Evolutionary conservation across 2,113 vertebrate genomes (phyloP).

Genomic region (Craseonycteris thonglongyai): DNA sequence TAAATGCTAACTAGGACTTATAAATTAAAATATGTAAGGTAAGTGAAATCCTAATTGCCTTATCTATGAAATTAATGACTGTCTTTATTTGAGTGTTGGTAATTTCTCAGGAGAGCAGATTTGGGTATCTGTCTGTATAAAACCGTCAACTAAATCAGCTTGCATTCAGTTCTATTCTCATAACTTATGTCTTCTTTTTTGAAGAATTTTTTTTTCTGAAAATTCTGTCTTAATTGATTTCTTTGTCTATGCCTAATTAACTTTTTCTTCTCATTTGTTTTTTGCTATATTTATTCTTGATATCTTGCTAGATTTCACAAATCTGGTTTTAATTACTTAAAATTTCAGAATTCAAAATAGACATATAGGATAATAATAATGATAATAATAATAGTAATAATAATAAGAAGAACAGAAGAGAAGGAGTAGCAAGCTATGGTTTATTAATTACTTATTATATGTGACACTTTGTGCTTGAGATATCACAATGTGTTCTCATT

Average conservation of each 20-base stretch:
- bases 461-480: neutral
- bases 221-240: neutral
- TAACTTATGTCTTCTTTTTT: neutral
- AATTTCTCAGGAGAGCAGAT: neutral
- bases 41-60: conserved; percentile 4
- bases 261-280: neutral
- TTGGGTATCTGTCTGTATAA: neutral
- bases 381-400: neutral
- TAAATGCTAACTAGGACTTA: neutral
- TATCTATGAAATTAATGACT: neutral
- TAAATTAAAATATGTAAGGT: conserved; percentile 19
- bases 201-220: neutral
- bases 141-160: neutral
- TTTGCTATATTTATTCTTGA: neutral
- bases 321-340: neutral
- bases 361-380: neutral
- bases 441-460: neutral
- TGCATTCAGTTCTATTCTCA: neutral
- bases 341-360: neutral
- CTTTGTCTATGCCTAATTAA: neutral
- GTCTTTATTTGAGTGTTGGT: neutral
- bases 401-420: neutral
- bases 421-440: neutral
- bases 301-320: neutral
- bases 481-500: neutral